Evolutionary conservation across 1,140 invertebrate species (phyloP).

Genomic region (Dufourea novaeangliae): DNA sequence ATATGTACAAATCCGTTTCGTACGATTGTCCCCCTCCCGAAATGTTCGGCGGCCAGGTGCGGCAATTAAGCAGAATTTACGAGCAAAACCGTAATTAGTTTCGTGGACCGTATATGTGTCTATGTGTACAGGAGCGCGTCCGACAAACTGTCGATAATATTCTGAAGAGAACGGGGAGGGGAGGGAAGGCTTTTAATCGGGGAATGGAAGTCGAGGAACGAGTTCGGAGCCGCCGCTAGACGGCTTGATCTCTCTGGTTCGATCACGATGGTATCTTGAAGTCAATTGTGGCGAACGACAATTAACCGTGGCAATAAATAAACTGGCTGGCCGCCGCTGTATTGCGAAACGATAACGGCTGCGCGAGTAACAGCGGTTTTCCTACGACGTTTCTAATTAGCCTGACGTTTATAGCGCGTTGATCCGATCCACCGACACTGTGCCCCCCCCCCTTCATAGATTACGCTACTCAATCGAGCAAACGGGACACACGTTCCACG

Average conservation of each 20-base stretch:
- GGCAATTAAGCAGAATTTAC: neutral
- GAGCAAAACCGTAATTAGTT: conserved; percentile 4
- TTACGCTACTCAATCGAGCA: no score
- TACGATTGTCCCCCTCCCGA: neutral
- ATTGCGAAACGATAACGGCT: conserved; percentile 54
- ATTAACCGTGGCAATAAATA: conserved; percentile 71
- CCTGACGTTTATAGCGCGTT: conserved; percentile 51
- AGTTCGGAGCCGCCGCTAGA: conserved; percentile 26
- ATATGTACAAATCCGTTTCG: neutral
- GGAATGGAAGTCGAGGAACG: neutral
- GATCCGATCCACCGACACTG: conserved; percentile 49
- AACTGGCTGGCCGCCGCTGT: conserved; percentile 36
- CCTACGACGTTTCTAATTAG: conserved; percentile 54
- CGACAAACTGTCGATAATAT: conserved; percentile 9
- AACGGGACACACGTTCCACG: no score
- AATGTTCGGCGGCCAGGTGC: neutral
- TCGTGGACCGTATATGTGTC: neutral
- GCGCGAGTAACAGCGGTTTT: conserved; percentile 29
- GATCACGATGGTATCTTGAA: conserved; percentile 61
- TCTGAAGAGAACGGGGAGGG: neutral
- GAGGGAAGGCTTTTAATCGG: neutral
- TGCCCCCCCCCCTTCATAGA: no score
- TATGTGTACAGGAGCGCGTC: conserved; percentile 23
- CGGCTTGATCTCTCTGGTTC: conserved; percentile 31
- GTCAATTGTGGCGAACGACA: conserved; percentile 62